A percentile compares a stretch with the other conserved stretches of the same genome.
Evolutionary conservation across 1,140 invertebrate species (phyloP).

Genomic region (Adelges cooleyi): DNA sequence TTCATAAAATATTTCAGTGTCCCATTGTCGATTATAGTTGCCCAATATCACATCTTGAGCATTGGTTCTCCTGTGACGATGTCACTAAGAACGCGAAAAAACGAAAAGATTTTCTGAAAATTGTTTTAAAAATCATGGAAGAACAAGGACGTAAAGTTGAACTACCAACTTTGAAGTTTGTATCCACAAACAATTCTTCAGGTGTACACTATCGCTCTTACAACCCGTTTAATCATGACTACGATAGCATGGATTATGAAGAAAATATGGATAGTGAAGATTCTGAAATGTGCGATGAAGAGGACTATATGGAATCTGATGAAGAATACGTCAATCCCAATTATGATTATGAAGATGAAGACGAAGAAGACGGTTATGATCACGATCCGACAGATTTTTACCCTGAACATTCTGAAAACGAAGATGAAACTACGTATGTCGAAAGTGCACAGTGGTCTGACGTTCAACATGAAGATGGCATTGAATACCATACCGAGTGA

Average conservation of each 20-base stretch:
- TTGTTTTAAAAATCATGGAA: slow-evolving; percentile 58
- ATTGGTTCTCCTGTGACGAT: slow-evolving; percentile 67
- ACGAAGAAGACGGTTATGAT: neutral
- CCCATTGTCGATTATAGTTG: slow-evolving; percentile 60
- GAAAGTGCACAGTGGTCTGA: neutral
- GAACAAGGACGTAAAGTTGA: slow-evolving; percentile 39
- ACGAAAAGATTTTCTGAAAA: slow-evolving; percentile 62
- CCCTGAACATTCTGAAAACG: neutral
- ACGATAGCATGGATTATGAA: slow-evolving; percentile 34
- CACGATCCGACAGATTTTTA: neutral
- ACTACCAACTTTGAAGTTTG: slow-evolving; percentile 35
- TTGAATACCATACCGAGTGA: neutral
- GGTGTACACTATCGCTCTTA: slow-evolving; percentile 33
- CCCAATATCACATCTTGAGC: slow-evolving; percentile 59
- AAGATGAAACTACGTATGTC: neutral
- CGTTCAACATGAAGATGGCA: neutral
- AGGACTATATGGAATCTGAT: neutral
- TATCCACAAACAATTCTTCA: slow-evolving; percentile 39
- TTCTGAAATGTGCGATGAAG: neutral
- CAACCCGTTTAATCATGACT: slow-evolving; percentile 32
- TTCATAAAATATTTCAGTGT: slow-evolving; percentile 44
- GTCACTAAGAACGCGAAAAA: slow-evolving; percentile 50
- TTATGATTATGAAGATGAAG: neutral
- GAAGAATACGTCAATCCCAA: neutral
- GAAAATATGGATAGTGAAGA: neutral